phyloP scores from a whole-genome alignment of 2,797 vertebrate species.

The Pangasius macronema region DNA sequence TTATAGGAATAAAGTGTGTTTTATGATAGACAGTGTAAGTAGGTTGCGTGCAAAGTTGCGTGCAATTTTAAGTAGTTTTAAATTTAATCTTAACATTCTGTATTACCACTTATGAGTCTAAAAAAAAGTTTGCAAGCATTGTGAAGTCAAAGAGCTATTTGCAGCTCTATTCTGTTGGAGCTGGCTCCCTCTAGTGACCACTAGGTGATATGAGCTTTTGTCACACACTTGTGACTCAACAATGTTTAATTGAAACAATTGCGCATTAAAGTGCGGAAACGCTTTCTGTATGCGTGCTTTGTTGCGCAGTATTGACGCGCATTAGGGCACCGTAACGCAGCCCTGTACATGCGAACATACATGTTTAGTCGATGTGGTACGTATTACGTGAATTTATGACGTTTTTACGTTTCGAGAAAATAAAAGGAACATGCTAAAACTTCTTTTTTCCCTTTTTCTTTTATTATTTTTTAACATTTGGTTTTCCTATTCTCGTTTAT shows the following conservation, averaged over 20 bases:
- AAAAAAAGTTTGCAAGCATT: neutral
- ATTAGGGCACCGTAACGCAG: neutral
- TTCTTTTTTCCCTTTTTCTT: neutral
- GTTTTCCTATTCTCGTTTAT: neutral
- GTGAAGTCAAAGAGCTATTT: neutral
- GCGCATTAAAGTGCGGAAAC: conserved; percentile 2
- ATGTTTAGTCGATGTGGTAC: neutral
- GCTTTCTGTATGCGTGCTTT: neutral
- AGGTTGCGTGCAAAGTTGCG: neutral
- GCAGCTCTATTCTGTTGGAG: conserved; percentile 61
- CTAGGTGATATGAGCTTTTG: neutral
- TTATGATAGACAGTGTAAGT: neutral
- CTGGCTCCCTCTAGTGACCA: conserved; percentile 78
- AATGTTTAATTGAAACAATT: conserved; percentile 21
- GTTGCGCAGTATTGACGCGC: neutral
- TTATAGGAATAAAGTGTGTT: neutral
- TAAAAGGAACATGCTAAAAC: neutral
- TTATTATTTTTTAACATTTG: neutral
- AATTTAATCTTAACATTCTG: neutral
- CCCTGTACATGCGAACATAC: too few species aligned
- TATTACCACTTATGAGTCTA: neutral
- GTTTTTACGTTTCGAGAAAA: neutral
- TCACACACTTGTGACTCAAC: neutral
- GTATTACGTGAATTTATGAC: neutral
- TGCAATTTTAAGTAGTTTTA: neutral